Evolutionary conservation across 2,797 vertebrate genomes (phyloP).

Genomic region (Rallus crepitans): DNA sequence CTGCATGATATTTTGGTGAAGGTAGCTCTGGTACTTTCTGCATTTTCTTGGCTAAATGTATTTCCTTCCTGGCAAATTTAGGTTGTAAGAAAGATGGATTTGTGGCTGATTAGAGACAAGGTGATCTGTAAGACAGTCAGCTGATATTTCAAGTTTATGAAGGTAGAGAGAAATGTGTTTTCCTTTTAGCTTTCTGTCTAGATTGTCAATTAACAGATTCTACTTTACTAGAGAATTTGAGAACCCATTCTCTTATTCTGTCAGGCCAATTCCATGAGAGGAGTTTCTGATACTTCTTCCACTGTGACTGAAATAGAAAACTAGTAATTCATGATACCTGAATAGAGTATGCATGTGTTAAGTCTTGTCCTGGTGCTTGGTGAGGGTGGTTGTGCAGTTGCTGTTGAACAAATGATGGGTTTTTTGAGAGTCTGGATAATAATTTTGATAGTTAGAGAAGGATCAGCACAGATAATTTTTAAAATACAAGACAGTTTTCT

Average conservation of each 20-base stretch:
- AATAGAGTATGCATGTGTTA: fast-evolving
- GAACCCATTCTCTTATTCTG: neutral
- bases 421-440: neutral
- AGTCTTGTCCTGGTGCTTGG: neutral
- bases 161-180: neutral
- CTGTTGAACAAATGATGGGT: neutral
- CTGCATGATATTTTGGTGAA: neutral
- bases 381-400: neutral
- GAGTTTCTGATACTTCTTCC: neutral
- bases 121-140: neutral
- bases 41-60: neutral
- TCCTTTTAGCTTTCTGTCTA: neutral
- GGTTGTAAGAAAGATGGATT: neutral
- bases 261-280: neutral
- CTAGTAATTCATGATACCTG: neutral
- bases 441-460: neutral
- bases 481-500: neutral
- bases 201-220: neutral
- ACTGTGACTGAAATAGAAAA: neutral
- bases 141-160: neutral
- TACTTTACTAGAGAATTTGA: neutral
- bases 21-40: neutral
- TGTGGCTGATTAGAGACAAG: neutral
- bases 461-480: neutral
- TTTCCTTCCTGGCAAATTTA: neutral